These are phyloP conservation scores for Drosophila mimica DNA, from an alignment of 2,888 invertebrate genomes.

Conservation along the genomic window DNA sequence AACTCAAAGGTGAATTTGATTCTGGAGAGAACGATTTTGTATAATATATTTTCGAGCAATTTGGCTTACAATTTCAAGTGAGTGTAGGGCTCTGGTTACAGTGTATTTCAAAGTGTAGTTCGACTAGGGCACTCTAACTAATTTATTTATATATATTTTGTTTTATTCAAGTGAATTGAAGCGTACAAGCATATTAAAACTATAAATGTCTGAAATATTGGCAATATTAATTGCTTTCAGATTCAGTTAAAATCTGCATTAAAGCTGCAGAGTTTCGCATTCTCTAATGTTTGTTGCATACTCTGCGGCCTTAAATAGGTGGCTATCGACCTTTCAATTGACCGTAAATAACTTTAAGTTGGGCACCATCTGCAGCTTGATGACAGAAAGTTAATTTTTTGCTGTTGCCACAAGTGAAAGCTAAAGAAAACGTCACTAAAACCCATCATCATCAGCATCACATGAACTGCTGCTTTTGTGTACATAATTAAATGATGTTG, in stretches of 20 bases:
- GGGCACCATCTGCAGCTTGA: slow-evolving; percentile 43
- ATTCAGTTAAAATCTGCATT: background rate
- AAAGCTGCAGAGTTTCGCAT: background rate
- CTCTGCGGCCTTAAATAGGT: background rate
- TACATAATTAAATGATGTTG: slow-evolving; percentile 62
- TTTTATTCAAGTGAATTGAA: too few relatives aligned
- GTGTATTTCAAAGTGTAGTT: too few relatives aligned
- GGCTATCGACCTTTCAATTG: background rate
- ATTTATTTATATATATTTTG: too few relatives aligned
- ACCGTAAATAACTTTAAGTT: background rate
- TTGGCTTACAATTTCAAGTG: too few relatives aligned
- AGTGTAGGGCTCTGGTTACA: too few relatives aligned
- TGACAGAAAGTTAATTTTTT: slow-evolving; percentile 47
- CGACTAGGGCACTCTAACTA: too few relatives aligned
- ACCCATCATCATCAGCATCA: background rate
- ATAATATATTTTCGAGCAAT: too few relatives aligned
- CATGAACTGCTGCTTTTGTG: slow-evolving; percentile 29
- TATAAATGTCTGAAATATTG: background rate
- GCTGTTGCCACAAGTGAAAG: slow-evolving; percentile 36
- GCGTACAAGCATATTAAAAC: background rate
- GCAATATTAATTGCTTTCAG: background rate
- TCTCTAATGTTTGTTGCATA: slow-evolving; percentile 1
- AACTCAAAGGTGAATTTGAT: too few relatives aligned
- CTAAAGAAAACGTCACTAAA: slow-evolving; percentile 11
- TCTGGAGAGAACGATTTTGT: too few relatives aligned